Conservation (phyloP, 2,888 invertebrate genomes). For the Chloromyia formosa region DNA sequence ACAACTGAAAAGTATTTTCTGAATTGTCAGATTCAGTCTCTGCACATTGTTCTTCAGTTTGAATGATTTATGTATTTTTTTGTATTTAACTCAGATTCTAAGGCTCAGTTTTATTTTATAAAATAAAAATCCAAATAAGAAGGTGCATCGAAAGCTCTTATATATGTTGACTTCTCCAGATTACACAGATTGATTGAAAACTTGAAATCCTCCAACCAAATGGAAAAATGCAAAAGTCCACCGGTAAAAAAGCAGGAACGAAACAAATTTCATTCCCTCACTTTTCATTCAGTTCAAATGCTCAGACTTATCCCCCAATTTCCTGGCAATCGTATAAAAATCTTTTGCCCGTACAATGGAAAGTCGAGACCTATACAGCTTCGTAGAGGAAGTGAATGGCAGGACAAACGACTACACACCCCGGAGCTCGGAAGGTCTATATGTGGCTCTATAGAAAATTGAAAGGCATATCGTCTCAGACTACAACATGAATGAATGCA, state of each 20-base stretch:
- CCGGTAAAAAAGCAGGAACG: not conserved
- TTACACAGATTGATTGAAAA: too few species aligned
- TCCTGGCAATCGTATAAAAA: conserved; percentile 42
- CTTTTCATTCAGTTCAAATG: conserved; percentile 7
- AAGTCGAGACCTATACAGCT: not conserved
- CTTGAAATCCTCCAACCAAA: too few species aligned
- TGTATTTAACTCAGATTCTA: too few species aligned
- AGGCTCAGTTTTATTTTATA: too few species aligned
- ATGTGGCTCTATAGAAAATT: conserved; percentile 27
- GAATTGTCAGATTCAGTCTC: too few species aligned
- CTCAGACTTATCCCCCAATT: conserved; percentile 37
- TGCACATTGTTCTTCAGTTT: too few species aligned
- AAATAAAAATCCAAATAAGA: too few species aligned
- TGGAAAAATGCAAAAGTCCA: too few species aligned
- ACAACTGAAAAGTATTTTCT: too few species aligned
- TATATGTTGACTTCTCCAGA: too few species aligned
- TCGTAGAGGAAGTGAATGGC: conserved; percentile 22
- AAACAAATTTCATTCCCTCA: not conserved
- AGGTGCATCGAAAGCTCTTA: too few species aligned
- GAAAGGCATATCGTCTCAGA: conserved; percentile 21
- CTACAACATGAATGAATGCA: conserved; percentile 6
- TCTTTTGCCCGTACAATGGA: conserved; percentile 13
- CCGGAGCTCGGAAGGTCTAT: not conserved
- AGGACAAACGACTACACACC: conserved; percentile 26
- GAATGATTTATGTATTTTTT: too few species aligned